Percentiles rank a stretch among this genome's conserved stretches.
Conservation (phyloP, 2,797 vertebrate species). For the Clarias pachynema region DNA sequence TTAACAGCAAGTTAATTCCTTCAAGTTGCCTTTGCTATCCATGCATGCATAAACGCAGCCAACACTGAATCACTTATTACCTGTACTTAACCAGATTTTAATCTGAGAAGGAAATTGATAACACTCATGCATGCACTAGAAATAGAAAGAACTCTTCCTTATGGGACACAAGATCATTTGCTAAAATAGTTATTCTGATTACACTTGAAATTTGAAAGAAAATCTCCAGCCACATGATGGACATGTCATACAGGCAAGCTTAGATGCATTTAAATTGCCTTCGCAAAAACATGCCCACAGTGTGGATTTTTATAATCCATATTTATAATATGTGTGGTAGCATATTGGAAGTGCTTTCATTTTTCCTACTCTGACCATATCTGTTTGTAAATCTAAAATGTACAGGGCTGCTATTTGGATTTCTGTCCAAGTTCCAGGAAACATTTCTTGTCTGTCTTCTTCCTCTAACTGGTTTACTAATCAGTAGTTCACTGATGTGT, state of each 20-base stretch:
- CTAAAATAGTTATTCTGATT: background rate
- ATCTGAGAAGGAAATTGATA: background rate
- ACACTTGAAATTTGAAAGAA: background rate
- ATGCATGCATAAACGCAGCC: background rate
- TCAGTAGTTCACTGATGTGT: background rate
- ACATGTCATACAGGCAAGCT: background rate
- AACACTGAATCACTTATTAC: background rate
- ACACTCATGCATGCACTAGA: background rate
- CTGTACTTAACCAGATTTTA: background rate
- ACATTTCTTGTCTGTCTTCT: background rate
- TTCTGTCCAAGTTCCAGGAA: background rate
- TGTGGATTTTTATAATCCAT: background rate
- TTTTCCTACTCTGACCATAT: background rate
- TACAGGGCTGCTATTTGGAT: background rate
- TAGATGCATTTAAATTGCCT: background rate
- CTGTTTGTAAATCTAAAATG: background rate
- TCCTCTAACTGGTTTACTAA: background rate
- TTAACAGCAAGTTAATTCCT: conserved; percentile 1
- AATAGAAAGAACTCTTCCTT: background rate
- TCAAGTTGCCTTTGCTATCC: background rate
- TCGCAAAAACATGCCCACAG: background rate
- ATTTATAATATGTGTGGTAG: background rate
- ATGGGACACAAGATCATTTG: background rate
- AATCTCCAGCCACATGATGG: background rate
- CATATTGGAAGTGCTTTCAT: background rate